Percentiles rank a stretch among this genome's conserved stretches.
Evolutionary conservation across 2,888 invertebrate species (phyloP).

Genomic region (Elysia crispata): DNA sequence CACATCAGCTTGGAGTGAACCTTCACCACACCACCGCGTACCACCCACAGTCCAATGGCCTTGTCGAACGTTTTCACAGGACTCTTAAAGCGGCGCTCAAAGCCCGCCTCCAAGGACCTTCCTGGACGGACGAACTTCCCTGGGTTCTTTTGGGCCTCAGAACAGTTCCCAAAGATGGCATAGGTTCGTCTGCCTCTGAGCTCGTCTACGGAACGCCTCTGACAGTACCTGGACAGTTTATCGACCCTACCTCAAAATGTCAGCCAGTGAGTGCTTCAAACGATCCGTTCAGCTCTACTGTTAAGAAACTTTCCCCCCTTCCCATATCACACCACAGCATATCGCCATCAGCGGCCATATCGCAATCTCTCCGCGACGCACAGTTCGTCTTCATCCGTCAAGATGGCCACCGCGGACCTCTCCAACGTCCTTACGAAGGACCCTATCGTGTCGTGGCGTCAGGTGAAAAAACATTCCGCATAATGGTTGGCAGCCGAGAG

Average conservation of each 20-base stretch:
- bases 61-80: slow-evolving; percentile 19
- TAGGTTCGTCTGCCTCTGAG: not conserved
- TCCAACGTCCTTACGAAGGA: not conserved
- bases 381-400: not conserved
- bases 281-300: not conserved
- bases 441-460: not conserved
- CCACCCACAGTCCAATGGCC: slow-evolving; percentile 25
- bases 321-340: not conserved
- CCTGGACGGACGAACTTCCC: slow-evolving; percentile 18
- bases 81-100: slow-evolving; percentile 25
- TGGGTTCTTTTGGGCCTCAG: slow-evolving; percentile 23
- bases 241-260: not conserved
- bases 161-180: slow-evolving; percentile 21
- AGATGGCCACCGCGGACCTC: not conserved
- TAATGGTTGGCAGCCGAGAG: not conserved
- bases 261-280: too few species aligned
- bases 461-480: not conserved
- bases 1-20: not conserved
- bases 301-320: not conserved
- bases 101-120: slow-evolving; percentile 14
- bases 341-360: not conserved
- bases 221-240: slow-evolving; percentile 3
- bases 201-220: slow-evolving; percentile 22
- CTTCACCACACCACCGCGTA: slow-evolving; percentile 12
- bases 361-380: not conserved